These are phyloP conservation scores for Cylas formicarius DNA, from an alignment of 1,140 invertebrate genomes.

Conservation along the genomic window DNA sequence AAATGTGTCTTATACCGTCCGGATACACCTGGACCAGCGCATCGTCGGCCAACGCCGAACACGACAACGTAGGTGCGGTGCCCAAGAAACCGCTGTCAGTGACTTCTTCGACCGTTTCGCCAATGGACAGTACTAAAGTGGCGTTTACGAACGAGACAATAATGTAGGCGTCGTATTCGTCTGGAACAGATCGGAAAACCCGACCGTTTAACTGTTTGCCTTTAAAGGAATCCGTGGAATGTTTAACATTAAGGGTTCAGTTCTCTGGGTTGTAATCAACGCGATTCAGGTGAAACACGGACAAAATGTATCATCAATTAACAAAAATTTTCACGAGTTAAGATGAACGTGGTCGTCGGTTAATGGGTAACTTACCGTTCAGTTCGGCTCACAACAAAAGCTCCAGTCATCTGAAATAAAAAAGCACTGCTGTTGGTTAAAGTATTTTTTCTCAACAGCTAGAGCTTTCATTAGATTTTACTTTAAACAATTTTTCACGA, in stretches of 20 bases:
- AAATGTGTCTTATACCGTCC: constrained; percentile 97
- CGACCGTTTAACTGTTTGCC: constrained; percentile 6
- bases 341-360: too few species aligned
- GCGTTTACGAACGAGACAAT: constrained; percentile 99
- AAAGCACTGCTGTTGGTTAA: constrained; percentile 38
- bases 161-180: constrained; percentile 99
- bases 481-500: too few species aligned
- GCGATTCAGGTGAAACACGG: constrained; percentile 39
- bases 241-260: constrained; percentile 17
- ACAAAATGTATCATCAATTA: constrained; percentile 34
- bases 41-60: constrained; percentile 95
- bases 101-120: constrained; percentile 99
- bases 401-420: constrained; percentile 33
- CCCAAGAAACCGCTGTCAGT: constrained; percentile 98
- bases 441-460: constrained; percentile 33
- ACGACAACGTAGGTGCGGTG: constrained; percentile 94
- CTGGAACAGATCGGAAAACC: constrained; percentile 54
- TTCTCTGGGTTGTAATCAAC: constrained; percentile 32
- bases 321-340: background rate
- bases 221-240: constrained; percentile 10
- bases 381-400: constrained; percentile 1
- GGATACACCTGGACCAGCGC: constrained; percentile 97
- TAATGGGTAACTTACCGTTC: constrained; percentile 16
- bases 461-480: constrained; percentile 27
- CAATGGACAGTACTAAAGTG: constrained; percentile 97